Percentiles rank a stretch among this genome's conserved stretches.
These are phyloP conservation scores for Macrosoma leucophasiata DNA, from an alignment of 2,888 invertebrate genomes.

Conservation along the genomic window DNA sequence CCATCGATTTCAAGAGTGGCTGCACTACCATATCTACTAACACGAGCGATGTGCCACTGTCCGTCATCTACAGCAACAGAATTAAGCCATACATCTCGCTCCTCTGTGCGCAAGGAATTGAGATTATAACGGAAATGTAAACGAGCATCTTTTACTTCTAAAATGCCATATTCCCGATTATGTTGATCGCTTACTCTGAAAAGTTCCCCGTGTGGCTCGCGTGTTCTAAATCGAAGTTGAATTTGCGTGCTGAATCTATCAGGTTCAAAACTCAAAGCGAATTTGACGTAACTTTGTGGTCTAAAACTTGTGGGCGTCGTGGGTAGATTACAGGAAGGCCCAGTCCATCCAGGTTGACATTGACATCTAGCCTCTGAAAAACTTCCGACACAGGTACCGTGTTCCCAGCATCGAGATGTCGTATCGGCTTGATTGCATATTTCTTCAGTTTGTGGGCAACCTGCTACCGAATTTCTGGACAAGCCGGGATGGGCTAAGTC, in stretches of 20 bases:
- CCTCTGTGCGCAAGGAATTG: slow-evolving; percentile 92
- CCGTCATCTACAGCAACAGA: slow-evolving; percentile 95
- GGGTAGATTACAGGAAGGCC: slow-evolving; percentile 88
- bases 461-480: slow-evolving; percentile 88
- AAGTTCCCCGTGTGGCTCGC: slow-evolving; percentile 94
- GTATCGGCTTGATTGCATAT: slow-evolving; percentile 91
- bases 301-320: slow-evolving; percentile 95
- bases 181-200: slow-evolving; percentile 96
- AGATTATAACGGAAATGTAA: slow-evolving; percentile 95
- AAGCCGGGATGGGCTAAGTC: slow-evolving; percentile 96
- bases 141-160: slow-evolving; percentile 92
- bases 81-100: slow-evolving; percentile 92
- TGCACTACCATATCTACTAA: slow-evolving; percentile 93
- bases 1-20: slow-evolving; percentile 95
- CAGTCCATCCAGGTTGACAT: slow-evolving; percentile 97
- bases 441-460: slow-evolving; percentile 96
- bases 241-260: slow-evolving; percentile 94
- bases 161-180: slow-evolving; percentile 93
- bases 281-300: slow-evolving; percentile 96
- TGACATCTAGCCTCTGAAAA: slow-evolving; percentile 93
- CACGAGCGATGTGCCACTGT: slow-evolving; percentile 96
- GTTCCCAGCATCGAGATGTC: slow-evolving; percentile 91
- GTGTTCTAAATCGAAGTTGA: slow-evolving; percentile 94
- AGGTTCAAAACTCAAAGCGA: slow-evolving; percentile 95
- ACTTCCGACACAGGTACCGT: slow-evolving; percentile 95